phyloP scores from a whole-genome alignment of 2,888 invertebrate genomes.

The Drosophila fungiperda region DNA sequence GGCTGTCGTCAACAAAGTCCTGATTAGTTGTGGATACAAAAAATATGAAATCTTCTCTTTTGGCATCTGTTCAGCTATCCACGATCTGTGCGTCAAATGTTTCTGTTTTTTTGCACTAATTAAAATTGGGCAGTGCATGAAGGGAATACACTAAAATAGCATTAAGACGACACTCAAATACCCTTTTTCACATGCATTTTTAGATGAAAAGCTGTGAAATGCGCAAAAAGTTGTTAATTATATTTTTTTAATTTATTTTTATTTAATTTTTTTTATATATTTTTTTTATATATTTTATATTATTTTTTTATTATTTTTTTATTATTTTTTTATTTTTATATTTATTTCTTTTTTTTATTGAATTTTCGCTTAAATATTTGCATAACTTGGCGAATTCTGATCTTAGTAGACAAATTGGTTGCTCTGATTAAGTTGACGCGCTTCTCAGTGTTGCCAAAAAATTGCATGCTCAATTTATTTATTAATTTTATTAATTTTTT shows the following conservation, averaged over 20 bases:
- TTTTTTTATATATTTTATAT: too few relatives aligned
- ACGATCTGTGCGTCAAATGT: conserved; percentile 29
- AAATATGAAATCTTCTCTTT: not conserved
- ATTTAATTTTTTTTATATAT: too few relatives aligned
- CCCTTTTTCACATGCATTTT: not conserved
- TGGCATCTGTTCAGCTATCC: conserved; percentile 29
- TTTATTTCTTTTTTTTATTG: too few relatives aligned
- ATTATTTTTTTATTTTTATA: too few relatives aligned
- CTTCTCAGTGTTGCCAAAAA: conserved; percentile 45
- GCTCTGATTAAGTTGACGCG: not conserved
- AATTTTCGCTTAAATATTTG: too few relatives aligned
- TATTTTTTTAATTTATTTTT: too few relatives aligned
- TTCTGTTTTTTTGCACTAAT: conserved; percentile 31
- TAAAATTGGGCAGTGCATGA: conserved; percentile 41
- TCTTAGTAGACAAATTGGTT: not conserved
- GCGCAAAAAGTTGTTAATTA: not conserved
- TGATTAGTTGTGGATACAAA: conserved; percentile 23
- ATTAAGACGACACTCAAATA: not conserved
- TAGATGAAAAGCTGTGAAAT: not conserved
- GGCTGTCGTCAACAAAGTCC: conserved; percentile 5
- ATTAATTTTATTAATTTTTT: not conserved
- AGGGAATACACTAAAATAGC: not conserved
- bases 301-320: too few relatives aligned
- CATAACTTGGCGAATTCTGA: too few relatives aligned
- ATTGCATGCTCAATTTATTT: conserved; percentile 68